Evolutionary conservation across 2,797 vertebrate species (phyloP).

Genomic region (Hozukius guyotensis): DNA sequence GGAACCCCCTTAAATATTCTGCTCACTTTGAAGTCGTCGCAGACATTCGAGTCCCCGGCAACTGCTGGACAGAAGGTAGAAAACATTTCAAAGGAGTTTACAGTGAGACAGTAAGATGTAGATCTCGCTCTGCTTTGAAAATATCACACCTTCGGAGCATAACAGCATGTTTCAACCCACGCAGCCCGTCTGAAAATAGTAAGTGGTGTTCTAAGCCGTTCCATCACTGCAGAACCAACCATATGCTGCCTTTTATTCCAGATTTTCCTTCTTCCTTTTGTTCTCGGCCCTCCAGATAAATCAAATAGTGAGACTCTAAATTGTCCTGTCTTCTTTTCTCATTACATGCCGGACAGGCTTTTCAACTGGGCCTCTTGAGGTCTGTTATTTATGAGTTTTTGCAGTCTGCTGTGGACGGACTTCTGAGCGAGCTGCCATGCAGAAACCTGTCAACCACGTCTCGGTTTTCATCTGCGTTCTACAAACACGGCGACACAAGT

Average conservation of each 20-base stretch:
- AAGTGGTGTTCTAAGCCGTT: constrained; percentile 62
- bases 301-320: constrained; percentile 29
- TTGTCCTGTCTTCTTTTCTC: constrained; percentile 24
- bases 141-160: constrained; percentile 77
- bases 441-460: constrained; percentile 68
- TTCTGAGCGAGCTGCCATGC: constrained; percentile 62
- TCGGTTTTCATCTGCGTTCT: constrained; percentile 67
- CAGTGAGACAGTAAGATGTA: constrained; percentile 57
- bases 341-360: constrained; percentile 36
- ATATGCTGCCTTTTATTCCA: constrained; percentile 67
- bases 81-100: constrained; percentile 63
- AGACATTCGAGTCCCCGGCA: constrained; percentile 8
- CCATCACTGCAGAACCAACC: constrained; percentile 51
- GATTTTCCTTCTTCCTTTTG: constrained; percentile 40
- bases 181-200: constrained; percentile 77
- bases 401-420: constrained; percentile 50
- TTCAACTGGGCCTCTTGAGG: constrained; percentile 43
- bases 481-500: constrained; percentile 72
- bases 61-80: constrained; percentile 56
- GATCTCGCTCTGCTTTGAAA: constrained; percentile 72
- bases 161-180: constrained; percentile 81
- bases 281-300: constrained; percentile 41
- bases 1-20: constrained; percentile 31
- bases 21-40: constrained; percentile 57
- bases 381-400: constrained; percentile 57